Evolutionary conservation across 2,113 vertebrate genomes (phyloP), one percentile per base, ranked within the genome.

Genomic region (Sialia sialis): DNA sequence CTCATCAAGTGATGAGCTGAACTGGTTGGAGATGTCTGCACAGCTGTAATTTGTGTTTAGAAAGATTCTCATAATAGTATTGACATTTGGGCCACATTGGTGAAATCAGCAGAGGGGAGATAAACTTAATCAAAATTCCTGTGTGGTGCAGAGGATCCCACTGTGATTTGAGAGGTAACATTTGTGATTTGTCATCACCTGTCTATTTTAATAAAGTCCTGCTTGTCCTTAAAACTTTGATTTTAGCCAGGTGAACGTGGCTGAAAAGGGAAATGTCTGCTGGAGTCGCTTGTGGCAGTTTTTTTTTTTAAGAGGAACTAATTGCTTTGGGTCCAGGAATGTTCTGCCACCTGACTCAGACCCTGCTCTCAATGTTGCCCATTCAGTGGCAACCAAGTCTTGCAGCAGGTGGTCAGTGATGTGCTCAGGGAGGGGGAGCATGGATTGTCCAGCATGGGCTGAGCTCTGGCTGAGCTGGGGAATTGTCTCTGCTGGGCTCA

Each of bases 171-270:
- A 84, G 93, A 30, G 14, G 1, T 95, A 90, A 95, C 96, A 96
- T 97, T 97, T 96, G 64, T 20, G 38, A 58, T 91, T 94, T 97
- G 96, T 97, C 97, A 96, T 97, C 96, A 88, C 96, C 88, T 97
- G 10, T 54, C 89, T 46, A 95, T 97, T 96, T 95, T 52, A 72
- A 80, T 58, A 9, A 77, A 91, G 66, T 72, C 87, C 86, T 58
- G 51, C 67, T 87, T 92, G 67, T 78, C 67, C 86, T 84, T 93
- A 67, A 54, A 66, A 26, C 43, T 74, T 89, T 32, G 62, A 27
- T 79, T 74, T 69, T 63, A 44, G 78, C 75, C 87, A 95, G 95
- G 90, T 92, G 92, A 92, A 51, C 0, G 3, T 34, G 44, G 46
- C 63, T 64, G 5, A 17, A 5, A 21, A 44, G 75, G 95, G 78